Percentiles rank a stretch among this genome's conserved stretches.
These are phyloP conservation scores for Hedychridium roseum DNA, from an alignment of 2,888 invertebrate species.

Conservation along the genomic window DNA sequence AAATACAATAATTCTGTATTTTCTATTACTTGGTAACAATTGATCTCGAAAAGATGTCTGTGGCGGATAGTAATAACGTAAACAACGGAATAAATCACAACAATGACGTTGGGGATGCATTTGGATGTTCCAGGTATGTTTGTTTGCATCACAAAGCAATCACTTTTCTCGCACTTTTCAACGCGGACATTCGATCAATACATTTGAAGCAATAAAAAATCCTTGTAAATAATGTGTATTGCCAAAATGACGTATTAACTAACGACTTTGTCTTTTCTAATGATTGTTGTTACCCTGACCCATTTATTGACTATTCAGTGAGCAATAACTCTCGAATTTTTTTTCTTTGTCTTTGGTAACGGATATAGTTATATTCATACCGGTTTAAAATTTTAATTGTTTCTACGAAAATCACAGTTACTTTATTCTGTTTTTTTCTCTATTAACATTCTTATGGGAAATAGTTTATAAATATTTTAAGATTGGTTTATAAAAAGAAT, in stretches of 20 bases:
- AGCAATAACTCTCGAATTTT: no score
- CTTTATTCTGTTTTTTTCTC: slow-evolving; percentile 11
- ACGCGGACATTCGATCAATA: no score
- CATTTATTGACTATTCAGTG: background rate
- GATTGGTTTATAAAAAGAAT: no score
- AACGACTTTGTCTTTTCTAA: slow-evolving; percentile 6
- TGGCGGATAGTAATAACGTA: background rate
- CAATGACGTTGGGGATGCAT: slow-evolving; percentile 54
- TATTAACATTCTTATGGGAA: slow-evolving; percentile 14
- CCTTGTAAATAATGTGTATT: background rate
- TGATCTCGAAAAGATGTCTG: no score
- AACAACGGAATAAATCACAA: slow-evolving; percentile 20
- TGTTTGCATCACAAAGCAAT: background rate
- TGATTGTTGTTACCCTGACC: background rate
- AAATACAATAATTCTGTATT: no score
- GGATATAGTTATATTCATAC: background rate
- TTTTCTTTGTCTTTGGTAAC: no score
- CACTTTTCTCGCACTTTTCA: no score
- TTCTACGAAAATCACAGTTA: no score
- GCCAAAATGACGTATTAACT: background rate
- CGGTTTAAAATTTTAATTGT: slow-evolving; percentile 8
- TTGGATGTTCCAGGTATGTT: slow-evolving; percentile 55
- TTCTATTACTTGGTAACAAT: no score
- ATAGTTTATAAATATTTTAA: no score
- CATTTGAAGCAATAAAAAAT: no score